Conservation (phyloP, 2,113 vertebrate genomes). For the Columbina picui region DNA sequence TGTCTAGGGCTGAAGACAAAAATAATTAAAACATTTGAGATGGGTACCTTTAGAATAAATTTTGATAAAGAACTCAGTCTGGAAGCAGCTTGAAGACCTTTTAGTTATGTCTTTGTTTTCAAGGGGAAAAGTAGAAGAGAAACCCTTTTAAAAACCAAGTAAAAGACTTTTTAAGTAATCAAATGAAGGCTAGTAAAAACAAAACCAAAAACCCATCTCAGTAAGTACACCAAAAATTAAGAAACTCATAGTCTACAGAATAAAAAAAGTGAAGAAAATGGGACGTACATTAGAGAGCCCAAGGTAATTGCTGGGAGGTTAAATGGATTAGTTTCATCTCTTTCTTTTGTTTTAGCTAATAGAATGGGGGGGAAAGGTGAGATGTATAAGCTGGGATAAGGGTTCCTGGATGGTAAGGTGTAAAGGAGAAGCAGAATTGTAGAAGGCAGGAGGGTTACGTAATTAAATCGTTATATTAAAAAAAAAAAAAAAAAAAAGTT, state of each 20-base stretch:
- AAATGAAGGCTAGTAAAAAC: neutral
- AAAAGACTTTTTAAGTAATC: neutral
- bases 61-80: neutral
- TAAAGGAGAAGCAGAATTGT: neutral
- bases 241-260: rapidly evolving
- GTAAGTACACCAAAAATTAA: neutral
- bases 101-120: neutral
- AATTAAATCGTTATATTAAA: neutral
- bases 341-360: neutral
- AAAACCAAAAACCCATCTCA: neutral
- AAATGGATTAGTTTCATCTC: neutral
- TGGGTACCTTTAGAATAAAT: neutral
- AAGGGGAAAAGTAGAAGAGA: neutral
- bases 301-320: neutral
- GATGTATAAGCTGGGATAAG: neutral
- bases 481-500: neutral
- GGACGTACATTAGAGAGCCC: neutral
- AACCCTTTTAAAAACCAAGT: neutral
- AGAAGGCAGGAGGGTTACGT: neutral
- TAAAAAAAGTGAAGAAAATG: neutral
- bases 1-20: neutral
- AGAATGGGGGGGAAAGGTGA: neutral
- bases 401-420: neutral
- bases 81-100: neutral
- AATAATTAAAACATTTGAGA: neutral